Evolutionary conservation across 2,113 vertebrate genomes (phyloP), one percentile per base, ranked within the genome.

Genomic region (Coracopsis vasa): DNA sequence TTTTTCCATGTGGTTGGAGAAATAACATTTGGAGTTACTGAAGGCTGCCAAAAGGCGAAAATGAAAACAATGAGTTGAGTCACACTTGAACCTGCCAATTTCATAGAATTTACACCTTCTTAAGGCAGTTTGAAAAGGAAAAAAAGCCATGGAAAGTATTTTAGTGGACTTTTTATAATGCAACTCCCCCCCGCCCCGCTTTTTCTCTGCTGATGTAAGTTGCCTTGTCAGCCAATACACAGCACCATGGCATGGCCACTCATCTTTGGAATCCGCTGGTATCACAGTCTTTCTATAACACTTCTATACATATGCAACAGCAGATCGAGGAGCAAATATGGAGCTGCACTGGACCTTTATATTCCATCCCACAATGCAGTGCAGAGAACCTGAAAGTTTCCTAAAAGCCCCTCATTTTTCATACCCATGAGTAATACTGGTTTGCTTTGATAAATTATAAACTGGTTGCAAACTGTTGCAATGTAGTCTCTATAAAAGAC

Each of bases 51-150:
- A 95, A 93, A 86, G 67, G 80, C 88, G 82, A 94, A 86, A 96
- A 96, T 93, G 92, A 97, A 96, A 97, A 95, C 96, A 96, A 95
- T 96, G 95, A 96, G 75, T 96, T 96, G 95, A 96, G 92, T 96
- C 95, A 96, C 92, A 94, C 80, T 96, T 80, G 77, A 96, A 92
- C 83, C 80, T 94, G 86, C 88, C 95, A 93, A n/a, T 80, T 96
- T 88, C 73, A 27, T 78, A 86, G 90, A 90, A 94, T 88, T 95
- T 89, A 93, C 81, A 86, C 72, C 75, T 94, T 96, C 90, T 90
- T 74, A 69, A 83, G 82, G 83, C 67, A 77, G 39, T 66, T 61
- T 88, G 58, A 66, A 70, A 70, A 67, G 27, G 19, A 39, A 83
- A 53, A 53, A 41, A 62, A 89, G 29, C 56, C 88, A 88, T 71